Conservation (phyloP, 2,797 vertebrate species). For the Chromobotia macracanthus region DNA sequence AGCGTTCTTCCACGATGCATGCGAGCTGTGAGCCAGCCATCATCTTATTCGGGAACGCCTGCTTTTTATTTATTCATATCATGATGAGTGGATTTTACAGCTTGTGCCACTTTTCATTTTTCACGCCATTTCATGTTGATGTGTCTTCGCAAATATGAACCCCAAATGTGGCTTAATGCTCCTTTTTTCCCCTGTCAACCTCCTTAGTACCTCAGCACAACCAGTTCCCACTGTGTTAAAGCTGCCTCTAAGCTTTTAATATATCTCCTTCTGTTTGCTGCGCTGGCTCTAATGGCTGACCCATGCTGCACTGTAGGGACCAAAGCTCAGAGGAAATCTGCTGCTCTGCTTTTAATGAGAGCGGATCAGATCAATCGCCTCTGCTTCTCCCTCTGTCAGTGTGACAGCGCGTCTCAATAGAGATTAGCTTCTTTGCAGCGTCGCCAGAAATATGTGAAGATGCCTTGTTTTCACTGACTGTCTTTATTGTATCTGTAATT, state of each 20-base stretch:
- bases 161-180: constrained; percentile 52
- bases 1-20: constrained; percentile 34
- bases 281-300: constrained; percentile 70
- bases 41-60: constrained; percentile 43
- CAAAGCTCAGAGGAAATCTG: constrained; percentile 69
- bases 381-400: constrained; percentile 42
- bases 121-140: constrained; percentile 51
- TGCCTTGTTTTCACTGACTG: constrained; percentile 63
- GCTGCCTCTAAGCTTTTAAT: constrained; percentile 69
- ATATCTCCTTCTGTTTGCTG: constrained; percentile 66
- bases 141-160: constrained; percentile 31
- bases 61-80: constrained; percentile 61
- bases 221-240: constrained; percentile 49
- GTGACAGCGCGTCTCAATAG: constrained; percentile 55
- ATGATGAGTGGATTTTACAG: constrained; percentile 56
- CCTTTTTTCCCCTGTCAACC: constrained; percentile 47
- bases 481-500: constrained; percentile 54
- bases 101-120: constrained; percentile 58
- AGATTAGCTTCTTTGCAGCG: constrained; percentile 53
- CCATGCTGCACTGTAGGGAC: constrained; percentile 64
- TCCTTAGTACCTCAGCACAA: constrained; percentile 30
- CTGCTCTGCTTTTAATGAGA: constrained; percentile 74
- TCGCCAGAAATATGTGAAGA: constrained; percentile 58
- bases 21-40: too few species aligned
- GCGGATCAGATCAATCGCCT: constrained; percentile 67